Base-by-base conservation (phyloP, 1,140 invertebrate species). In the Leptoteleia sp. region DNA sequence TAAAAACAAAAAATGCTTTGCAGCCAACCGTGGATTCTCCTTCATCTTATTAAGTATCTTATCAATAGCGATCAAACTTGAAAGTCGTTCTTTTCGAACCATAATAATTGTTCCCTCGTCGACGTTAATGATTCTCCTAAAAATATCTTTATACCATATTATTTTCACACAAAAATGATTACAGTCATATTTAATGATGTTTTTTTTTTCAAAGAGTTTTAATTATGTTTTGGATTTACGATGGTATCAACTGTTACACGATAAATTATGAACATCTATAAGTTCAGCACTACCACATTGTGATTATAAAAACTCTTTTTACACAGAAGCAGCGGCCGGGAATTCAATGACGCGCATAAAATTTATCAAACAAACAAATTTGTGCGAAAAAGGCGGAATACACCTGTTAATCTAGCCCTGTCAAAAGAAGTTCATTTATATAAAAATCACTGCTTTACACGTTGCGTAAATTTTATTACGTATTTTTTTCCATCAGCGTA, bases 241-340 rank as follows among this genome's bases (percentile, higher is more conserved):
- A 68, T 29, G 19, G 33, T 43, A 57, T 68, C 64, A 57, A 67
- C 42, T 43, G 52, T 57, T 70, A 70, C 52, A 50, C 65, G 54
- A 70, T 70, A 59, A 70, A 70, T 59, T 59, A 37, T 19, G 8
- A 22, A 50, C 65, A 45, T 27, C 59, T 42, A 70, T 1, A 47
- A 47, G 12, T 68, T 47, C 31, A 13, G 27, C 43, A 50, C 43
- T 40, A 59, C 47, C 47, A 40, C 9, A 35, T 15, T 52, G 37
- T 17, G 35, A 59, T 50, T 59, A 42, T 42, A 27, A 7, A 11
- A 12, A 54, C 11, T 27, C 19, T 52, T 50, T n/a, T 59, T 61
- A 25, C 6, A 15, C 12, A 52, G 22, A 37, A 55, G 3, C 22
- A n/a, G 22, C 22, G 22, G 6, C 40, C 27, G 25, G 27, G 9